A percentile compares a stretch with the other conserved stretches of the same genome.
Evolutionary conservation across 1,140 invertebrate species (phyloP).

Genomic region (Drosophila cardini): DNA sequence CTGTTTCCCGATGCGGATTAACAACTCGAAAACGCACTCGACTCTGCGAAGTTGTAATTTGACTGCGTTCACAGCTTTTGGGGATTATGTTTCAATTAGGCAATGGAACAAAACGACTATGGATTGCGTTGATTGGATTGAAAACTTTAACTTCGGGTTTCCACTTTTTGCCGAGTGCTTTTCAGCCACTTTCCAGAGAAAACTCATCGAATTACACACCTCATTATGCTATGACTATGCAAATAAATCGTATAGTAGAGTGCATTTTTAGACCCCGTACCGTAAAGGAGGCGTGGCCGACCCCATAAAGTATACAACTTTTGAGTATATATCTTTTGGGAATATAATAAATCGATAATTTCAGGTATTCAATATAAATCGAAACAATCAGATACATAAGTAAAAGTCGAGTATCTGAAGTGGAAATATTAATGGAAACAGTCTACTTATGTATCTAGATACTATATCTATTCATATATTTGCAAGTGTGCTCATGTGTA

Average conservation of each 20-base stretch:
- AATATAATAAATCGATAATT: no score
- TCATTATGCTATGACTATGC: constrained; percentile 9
- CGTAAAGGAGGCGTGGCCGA: no score
- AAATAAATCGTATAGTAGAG: background rate
- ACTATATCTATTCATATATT: constrained; percentile 4
- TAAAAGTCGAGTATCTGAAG: no score
- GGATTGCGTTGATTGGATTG: constrained; percentile 39
- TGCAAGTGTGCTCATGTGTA: background rate
- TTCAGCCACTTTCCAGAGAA: no score
- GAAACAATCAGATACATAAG: no score
- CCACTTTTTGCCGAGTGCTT: no score
- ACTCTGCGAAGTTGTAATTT: constrained; percentile 45
- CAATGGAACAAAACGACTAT: constrained; percentile 36
- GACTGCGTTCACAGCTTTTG: constrained; percentile 44
- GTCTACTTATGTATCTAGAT: background rate
- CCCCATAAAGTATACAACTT: no score
- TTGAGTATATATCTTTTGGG: no score
- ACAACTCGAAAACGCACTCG: constrained; percentile 62
- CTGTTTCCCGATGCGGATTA: constrained; percentile 58
- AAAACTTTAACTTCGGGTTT: background rate
- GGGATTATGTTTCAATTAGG: constrained; percentile 72
- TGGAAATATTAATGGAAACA: no score
- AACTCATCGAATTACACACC: constrained; percentile 12
- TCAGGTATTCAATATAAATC: no score
- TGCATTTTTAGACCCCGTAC: no score